phyloP scores from a whole-genome alignment of 2,113 vertebrate species.

The Anas platyrhynchos region DNA sequence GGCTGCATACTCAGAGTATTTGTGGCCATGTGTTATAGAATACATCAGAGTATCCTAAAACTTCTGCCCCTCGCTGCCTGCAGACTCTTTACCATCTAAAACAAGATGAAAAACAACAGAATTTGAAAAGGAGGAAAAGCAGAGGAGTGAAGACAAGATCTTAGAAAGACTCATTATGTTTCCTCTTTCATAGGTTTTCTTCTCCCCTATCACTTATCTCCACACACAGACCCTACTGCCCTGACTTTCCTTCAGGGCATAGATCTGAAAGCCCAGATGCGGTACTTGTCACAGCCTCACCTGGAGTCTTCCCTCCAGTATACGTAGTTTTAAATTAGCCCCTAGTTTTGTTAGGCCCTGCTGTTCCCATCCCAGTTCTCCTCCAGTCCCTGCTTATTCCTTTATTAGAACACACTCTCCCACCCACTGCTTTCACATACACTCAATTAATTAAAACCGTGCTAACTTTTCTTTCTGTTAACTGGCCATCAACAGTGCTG shows the following conservation, averaged over 20 bases:
- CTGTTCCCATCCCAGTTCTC: neutral
- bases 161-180: neutral
- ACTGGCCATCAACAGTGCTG: neutral
- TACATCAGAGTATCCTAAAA: neutral
- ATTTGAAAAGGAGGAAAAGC: neutral
- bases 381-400: neutral
- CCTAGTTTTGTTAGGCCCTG: neutral
- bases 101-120: neutral
- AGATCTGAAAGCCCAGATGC: neutral
- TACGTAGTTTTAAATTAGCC: neutral
- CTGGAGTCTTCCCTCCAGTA: neutral
- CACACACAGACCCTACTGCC: neutral
- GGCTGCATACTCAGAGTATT: neutral
- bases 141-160: neutral
- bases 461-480: neutral
- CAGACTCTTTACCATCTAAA: neutral
- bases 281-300: neutral
- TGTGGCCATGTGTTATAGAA: neutral
- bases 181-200: neutral
- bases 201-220: neutral
- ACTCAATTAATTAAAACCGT: constrained; percentile 25
- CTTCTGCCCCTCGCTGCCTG: neutral
- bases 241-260: neutral
- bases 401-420: neutral
- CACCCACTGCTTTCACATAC: neutral